phyloP scores from a whole-genome alignment of 1,140 invertebrate species.

The Dinoponera quadriceps region DNA sequence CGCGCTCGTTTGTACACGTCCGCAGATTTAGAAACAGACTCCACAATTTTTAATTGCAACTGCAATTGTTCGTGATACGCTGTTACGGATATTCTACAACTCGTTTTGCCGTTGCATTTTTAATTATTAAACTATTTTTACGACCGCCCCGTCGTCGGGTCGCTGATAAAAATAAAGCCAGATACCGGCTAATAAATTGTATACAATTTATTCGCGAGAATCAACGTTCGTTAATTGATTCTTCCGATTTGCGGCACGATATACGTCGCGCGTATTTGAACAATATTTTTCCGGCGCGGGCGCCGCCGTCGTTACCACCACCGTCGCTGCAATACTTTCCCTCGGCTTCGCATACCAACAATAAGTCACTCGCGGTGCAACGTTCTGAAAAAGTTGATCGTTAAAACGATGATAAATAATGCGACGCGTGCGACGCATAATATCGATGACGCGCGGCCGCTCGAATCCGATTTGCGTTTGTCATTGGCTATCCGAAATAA shows the following conservation, averaged over 20 bases:
- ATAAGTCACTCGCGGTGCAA: conserved; percentile 44
- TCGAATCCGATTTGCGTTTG: conserved; percentile 73
- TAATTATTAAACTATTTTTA: conserved; percentile 62
- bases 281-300: conserved; percentile 46
- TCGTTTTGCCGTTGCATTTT: conserved; percentile 59
- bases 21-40: conserved; percentile 42
- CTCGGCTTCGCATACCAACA: conserved; percentile 29
- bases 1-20: conserved; percentile 33
- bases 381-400: conserved; percentile 44
- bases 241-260: conserved; percentile 53
- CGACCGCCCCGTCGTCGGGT: conserved; percentile 42
- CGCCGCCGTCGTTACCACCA: too few species aligned
- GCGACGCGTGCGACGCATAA: conserved; percentile 32
- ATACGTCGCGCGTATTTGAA: conserved; percentile 42
- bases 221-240: conserved; percentile 60
- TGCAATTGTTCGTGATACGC: conserved; percentile 57
- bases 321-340: conserved; percentile 38
- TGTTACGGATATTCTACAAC: conserved; percentile 58
- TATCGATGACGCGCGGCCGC: conserved; percentile 62
- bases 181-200: conserved; percentile 56
- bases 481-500: conserved; percentile 73
- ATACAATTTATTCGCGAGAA: conserved; percentile 57
- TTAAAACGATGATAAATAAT: conserved; percentile 60
- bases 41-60: conserved; percentile 58
- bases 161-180: conserved; percentile 54